These are phyloP conservation scores for Drosophila leontia DNA, from an alignment of 1,140 invertebrate genomes.

Conservation along the genomic window DNA sequence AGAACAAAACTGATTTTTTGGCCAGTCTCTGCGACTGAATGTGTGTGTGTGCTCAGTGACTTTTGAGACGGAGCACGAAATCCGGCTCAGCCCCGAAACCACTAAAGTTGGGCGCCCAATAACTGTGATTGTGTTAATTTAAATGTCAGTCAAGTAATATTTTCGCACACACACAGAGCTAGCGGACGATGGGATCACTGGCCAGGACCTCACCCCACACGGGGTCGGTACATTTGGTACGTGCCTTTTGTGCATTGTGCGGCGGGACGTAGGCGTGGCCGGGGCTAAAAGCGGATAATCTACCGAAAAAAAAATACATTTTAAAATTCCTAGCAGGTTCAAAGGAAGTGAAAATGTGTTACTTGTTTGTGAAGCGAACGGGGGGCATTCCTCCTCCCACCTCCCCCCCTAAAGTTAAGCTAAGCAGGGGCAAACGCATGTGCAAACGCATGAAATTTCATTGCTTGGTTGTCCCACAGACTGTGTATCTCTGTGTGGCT, in stretches of 20 bases:
- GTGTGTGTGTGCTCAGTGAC: slow-evolving; percentile 49
- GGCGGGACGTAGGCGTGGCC: slow-evolving; percentile 59
- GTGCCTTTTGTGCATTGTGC: slow-evolving; percentile 79
- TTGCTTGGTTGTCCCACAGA: slow-evolving; percentile 81
- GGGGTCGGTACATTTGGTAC: slow-evolving; percentile 52
- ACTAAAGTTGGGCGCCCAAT: slow-evolving; percentile 66
- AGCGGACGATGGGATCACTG: slow-evolving; percentile 54
- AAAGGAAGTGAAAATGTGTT: slow-evolving; percentile 83
- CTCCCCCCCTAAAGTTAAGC: slow-evolving; percentile 9
- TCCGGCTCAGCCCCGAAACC: slow-evolving; percentile 41
- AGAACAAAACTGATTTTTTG: slow-evolving; percentile 13
- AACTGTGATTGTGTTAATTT: slow-evolving; percentile 84
- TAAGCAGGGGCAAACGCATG: slow-evolving; percentile 65
- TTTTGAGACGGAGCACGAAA: slow-evolving; percentile 48
- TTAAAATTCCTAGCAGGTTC: slow-evolving; percentile 81
- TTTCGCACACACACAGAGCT: slow-evolving; percentile 58
- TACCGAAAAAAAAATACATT: slow-evolving; percentile 66
- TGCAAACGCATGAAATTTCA: slow-evolving; percentile 83
- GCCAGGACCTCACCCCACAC: slow-evolving; percentile 22
- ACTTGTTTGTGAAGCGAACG: slow-evolving; percentile 70
- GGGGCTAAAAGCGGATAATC: slow-evolving; percentile 77
- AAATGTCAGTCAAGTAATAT: slow-evolving; percentile 84
- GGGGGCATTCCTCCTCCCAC: not conserved
- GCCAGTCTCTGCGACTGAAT: slow-evolving; percentile 5
- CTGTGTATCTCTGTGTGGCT: slow-evolving; percentile 60